Evolutionary conservation across 2,113 vertebrate species (phyloP).

Genomic region (Andinoacara biseriatus): DNA sequence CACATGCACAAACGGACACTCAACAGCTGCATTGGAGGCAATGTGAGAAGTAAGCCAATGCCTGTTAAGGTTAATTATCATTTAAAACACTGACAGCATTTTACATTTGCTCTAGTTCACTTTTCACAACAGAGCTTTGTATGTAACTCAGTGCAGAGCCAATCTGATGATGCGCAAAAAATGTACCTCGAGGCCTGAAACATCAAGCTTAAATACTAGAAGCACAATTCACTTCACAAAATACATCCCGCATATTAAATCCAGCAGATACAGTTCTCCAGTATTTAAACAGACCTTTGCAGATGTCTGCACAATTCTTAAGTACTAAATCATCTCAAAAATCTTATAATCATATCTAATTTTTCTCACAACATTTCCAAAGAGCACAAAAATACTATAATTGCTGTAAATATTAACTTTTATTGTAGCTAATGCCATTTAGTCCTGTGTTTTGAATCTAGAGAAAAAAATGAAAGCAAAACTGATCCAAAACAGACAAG

Average conservation of each 20-base stretch:
- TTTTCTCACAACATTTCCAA: background rate
- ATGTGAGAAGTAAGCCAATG: slow-evolving; percentile 47
- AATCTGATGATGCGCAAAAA: slow-evolving; percentile 55
- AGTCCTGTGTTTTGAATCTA: background rate
- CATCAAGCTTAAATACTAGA: slow-evolving; percentile 29
- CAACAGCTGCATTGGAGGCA: slow-evolving; percentile 24
- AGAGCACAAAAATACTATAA: background rate
- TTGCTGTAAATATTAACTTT: slow-evolving; percentile 15
- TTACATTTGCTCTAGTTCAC: slow-evolving; percentile 44
- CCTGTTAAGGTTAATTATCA: slow-evolving; percentile 69
- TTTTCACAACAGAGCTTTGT: slow-evolving; percentile 26
- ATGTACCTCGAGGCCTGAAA: slow-evolving; percentile 37
- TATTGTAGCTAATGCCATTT: background rate
- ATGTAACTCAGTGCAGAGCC: slow-evolving; percentile 10
- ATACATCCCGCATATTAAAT: slow-evolving; percentile 16
- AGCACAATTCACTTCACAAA: slow-evolving; percentile 23
- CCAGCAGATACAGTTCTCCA: slow-evolving; percentile 8
- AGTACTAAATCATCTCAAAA: background rate
- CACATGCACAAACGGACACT: slow-evolving; percentile 4
- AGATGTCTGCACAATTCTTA: slow-evolving; percentile 16
- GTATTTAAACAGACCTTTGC: slow-evolving; percentile 27
- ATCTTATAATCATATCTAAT: slow-evolving; percentile 7
- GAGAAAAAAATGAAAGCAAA: background rate
- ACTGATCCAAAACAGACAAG: background rate
- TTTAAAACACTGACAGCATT: slow-evolving; percentile 50